Percentiles rank a stretch among this genome's conserved stretches.
Evolutionary conservation across 2,888 invertebrate genomes (phyloP).

Genomic region (Drosophila pseudotalamancana): DNA sequence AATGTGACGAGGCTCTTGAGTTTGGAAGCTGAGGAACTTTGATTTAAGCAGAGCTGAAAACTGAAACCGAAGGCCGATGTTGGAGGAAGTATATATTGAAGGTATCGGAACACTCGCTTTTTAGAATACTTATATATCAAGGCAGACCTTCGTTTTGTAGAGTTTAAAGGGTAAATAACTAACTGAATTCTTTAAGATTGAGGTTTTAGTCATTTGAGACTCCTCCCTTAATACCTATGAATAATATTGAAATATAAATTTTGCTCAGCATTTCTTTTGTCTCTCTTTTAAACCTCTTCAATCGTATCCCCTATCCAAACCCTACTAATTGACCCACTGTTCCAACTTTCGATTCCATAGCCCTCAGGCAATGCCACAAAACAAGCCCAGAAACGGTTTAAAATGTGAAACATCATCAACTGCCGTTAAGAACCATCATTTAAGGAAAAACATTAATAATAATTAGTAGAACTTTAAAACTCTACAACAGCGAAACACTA

Average conservation of each 20-base stretch:
- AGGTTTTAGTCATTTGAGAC: too few species aligned
- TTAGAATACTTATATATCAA: too few species aligned
- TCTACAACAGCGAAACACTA: not conserved
- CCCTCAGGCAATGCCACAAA: slow-evolving; percentile 7
- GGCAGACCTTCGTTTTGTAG: too few species aligned
- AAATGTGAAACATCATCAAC: slow-evolving; percentile 17
- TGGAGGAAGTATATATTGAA: too few species aligned
- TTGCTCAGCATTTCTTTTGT: too few species aligned
- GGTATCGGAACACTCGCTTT: too few species aligned
- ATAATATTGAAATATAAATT: too few species aligned
- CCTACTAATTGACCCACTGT: slow-evolving; percentile 18
- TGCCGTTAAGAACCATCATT: slow-evolving; percentile 26
- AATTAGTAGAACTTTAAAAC: slow-evolving; percentile 57
- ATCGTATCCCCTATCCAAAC: not conserved
- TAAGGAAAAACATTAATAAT: slow-evolving; percentile 67
- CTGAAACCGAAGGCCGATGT: not conserved
- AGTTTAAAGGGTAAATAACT: too few species aligned
- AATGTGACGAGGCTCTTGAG: not conserved
- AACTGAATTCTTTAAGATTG: too few species aligned
- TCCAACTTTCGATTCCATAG: not conserved
- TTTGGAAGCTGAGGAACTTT: not conserved
- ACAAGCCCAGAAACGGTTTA: not conserved
- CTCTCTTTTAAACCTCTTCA: too few species aligned
- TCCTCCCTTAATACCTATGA: too few species aligned
- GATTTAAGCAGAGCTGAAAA: not conserved